A percentile compares a stretch with the other conserved stretches of the same genome.
These are phyloP conservation scores for Actinernus sp. DNA, from an alignment of 92 coral and sea anemone species.

Conservation along the genomic window DNA sequence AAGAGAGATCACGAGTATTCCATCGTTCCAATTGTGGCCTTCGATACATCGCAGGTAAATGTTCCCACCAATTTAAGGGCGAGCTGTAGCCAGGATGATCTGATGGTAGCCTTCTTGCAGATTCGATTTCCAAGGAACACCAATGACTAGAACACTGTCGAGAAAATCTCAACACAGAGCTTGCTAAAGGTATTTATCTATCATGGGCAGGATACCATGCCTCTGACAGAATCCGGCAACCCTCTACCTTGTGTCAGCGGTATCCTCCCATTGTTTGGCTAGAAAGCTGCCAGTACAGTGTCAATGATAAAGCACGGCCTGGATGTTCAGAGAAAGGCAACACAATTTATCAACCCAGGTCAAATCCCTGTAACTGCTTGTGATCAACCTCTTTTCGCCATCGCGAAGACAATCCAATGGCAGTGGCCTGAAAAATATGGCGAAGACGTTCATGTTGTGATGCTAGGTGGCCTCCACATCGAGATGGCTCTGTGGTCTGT, in stretches of 20 bases:
- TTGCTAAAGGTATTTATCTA: background rate
- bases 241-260: background rate
- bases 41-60: background rate
- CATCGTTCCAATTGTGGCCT: background rate
- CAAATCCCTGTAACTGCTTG: slow-evolving; percentile 17
- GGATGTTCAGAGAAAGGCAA: slow-evolving; percentile 9
- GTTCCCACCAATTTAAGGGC: no score
- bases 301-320: slow-evolving; percentile 46
- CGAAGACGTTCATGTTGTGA: slow-evolving; percentile 17
- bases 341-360: slow-evolving; percentile 14
- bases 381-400: slow-evolving; percentile 28
- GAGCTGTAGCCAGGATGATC: no score
- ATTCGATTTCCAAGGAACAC: no score
- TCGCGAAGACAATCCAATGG: slow-evolving; percentile 32
- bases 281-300: slow-evolving; percentile 23
- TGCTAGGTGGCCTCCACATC: slow-evolving; percentile 43
- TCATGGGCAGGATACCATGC: slow-evolving; percentile 6
- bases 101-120: no score
- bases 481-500: slow-evolving; percentile 49
- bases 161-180: background rate
- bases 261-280: slow-evolving; percentile 14
- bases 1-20: no score
- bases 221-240: background rate
- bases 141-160: slow-evolving; percentile 17
- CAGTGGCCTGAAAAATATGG: no score